phyloP scores from a whole-genome alignment of 2,113 vertebrate species.

The Panthera tigris region DNA sequence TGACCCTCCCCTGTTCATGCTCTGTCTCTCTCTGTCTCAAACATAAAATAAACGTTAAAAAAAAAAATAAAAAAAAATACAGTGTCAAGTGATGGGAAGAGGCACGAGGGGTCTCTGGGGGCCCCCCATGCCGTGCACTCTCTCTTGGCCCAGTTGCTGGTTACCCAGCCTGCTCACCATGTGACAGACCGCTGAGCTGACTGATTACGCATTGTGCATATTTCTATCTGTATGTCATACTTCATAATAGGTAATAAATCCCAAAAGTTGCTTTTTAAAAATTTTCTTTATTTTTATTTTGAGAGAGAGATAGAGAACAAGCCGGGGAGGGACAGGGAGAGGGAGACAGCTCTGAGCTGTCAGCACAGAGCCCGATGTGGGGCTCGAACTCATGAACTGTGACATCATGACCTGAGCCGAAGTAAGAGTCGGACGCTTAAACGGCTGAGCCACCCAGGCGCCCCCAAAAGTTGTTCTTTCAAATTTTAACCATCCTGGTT shows the following conservation, averaged over 20 bases:
- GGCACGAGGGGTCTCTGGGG: rapidly evolving
- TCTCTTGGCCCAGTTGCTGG: rapidly evolving
- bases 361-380: background rate
- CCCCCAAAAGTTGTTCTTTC: background rate
- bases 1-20: no score
- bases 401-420: background rate
- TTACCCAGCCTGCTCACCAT: rapidly evolving
- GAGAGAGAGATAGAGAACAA: background rate
- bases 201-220: rapidly evolving
- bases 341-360: background rate
- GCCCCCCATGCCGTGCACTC: rapidly evolving
- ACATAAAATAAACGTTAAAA: no score
- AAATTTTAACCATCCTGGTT: background rate
- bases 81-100: background rate
- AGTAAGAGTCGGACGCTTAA: background rate
- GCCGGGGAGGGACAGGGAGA: background rate
- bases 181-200: background rate
- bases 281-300: background rate
- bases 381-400: background rate
- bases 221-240: background rate
- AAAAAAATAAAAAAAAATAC: background rate
- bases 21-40: no score
- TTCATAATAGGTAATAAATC: background rate
- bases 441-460: background rate
- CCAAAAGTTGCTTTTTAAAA: background rate